These are phyloP conservation scores for Cheilosia vulpina DNA, from an alignment of 2,888 invertebrate species.

Conservation along the genomic window DNA sequence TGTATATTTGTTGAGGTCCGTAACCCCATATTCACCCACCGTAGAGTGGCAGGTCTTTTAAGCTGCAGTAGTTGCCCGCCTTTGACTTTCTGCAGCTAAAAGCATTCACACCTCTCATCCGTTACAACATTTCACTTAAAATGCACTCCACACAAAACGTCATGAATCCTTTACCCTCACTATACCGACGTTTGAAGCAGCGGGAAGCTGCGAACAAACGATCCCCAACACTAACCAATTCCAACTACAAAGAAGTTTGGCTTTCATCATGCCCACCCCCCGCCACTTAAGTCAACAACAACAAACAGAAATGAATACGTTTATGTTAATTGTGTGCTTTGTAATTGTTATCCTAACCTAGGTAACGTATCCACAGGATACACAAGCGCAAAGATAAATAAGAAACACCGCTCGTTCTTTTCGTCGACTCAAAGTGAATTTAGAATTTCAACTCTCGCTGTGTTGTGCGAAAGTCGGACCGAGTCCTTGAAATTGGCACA, in stretches of 20 bases:
- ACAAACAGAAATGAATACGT: constrained; percentile 62
- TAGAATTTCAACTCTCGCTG: constrained; percentile 42
- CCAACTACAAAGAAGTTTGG: constrained; percentile 41
- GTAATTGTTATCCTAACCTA: constrained; percentile 72
- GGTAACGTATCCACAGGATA: constrained; percentile 71
- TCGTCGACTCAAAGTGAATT: constrained; percentile 63
- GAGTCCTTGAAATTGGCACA: constrained; percentile 46
- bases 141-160: constrained; percentile 6
- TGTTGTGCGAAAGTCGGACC: constrained; percentile 17
- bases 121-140: constrained; percentile 10
- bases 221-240: constrained; percentile 21
- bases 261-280: background rate
- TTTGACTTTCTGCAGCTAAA: constrained; percentile 24
- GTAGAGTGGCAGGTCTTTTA: background rate
- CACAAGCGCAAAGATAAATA: constrained; percentile 66
- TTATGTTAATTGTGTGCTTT: constrained; percentile 73
- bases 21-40: background rate
- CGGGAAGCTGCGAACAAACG: background rate
- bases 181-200: background rate
- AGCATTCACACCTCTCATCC: constrained; percentile 37
- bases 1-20: background rate
- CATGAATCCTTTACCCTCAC: constrained; percentile 9
- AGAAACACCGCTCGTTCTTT: constrained; percentile 50
- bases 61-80: background rate
- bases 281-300: constrained; percentile 30